phyloP scores from a whole-genome alignment of 1,140 invertebrate species.

The Meteorus sp. region DNA sequence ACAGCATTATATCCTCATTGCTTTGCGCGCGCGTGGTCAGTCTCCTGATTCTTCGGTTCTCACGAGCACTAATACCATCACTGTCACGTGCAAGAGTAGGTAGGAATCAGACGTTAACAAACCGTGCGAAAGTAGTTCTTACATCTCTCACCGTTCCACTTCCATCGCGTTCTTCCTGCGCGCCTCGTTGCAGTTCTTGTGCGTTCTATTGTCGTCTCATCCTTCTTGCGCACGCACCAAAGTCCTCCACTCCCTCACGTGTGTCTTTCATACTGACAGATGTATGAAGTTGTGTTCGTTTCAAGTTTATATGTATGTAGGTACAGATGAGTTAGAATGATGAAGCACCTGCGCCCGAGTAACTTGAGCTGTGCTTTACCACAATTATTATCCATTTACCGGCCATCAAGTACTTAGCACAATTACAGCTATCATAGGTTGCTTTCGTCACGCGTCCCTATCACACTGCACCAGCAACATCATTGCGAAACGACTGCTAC shows the following conservation, averaged over 20 bases:
- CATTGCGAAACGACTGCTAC: no score
- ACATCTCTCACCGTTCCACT: not conserved
- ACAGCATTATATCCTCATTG: not conserved
- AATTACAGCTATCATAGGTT: conserved; percentile 42
- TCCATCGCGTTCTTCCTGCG: conserved; percentile 9
- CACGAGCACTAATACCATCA: conserved; percentile 13
- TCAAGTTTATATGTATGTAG: not conserved
- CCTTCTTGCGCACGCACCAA: not conserved
- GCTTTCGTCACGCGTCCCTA: conserved; percentile 31
- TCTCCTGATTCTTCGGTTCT: no score
- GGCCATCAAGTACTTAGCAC: conserved; percentile 52
- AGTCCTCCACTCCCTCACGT: conserved; percentile 6
- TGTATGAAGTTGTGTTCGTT: not conserved
- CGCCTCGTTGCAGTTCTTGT: not conserved
- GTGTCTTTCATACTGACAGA: no score
- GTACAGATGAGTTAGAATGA: conserved; percentile 29
- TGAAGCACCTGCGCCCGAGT: conserved; percentile 40
- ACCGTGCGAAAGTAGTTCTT: conserved; percentile 27
- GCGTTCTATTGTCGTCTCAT: conserved; percentile 9
- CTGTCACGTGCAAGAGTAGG: not conserved
- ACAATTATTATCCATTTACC: conserved; percentile 59
- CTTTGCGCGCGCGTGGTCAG: no score
- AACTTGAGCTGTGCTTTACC: conserved; percentile 31
- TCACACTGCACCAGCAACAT: not conserved
- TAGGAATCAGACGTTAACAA: conserved; percentile 24